A percentile compares a stretch with the other conserved stretches of the same genome.
These are phyloP conservation scores for Aradophagus sp. DNA, from an alignment of 1,140 invertebrate species.

Conservation along the genomic window DNA sequence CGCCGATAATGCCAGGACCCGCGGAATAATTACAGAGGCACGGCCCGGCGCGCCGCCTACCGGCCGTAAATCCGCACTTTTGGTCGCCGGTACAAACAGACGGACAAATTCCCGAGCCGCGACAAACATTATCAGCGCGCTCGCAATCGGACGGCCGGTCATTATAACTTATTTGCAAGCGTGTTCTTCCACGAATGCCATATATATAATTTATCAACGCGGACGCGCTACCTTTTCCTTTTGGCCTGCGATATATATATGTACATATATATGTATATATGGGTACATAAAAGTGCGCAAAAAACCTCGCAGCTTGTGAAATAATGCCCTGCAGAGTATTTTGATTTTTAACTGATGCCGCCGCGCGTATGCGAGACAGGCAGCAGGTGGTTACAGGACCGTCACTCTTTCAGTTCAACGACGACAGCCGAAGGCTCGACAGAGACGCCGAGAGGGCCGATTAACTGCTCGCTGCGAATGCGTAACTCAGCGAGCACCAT, in stretches of 20 bases:
- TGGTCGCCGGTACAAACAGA: constrained; percentile 66
- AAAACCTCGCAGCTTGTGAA: constrained; percentile 36
- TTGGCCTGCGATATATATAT: neutral
- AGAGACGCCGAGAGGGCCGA: constrained; percentile 48
- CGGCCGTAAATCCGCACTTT: constrained; percentile 69
- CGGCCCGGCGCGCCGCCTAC: constrained; percentile 59
- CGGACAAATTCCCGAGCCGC: too few relatives aligned
- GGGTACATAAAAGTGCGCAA: neutral
- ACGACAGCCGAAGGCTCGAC: constrained; percentile 49
- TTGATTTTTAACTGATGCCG: constrained; percentile 60
- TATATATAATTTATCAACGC: constrained; percentile 26
- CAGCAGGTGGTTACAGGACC: constrained; percentile 66
- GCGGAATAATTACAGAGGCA: constrained; percentile 68
- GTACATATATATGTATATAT: too few relatives aligned
- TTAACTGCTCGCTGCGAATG: constrained; percentile 61
- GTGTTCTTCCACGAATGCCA: constrained; percentile 1
- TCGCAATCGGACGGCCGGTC: too few relatives aligned
- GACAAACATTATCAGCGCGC: too few relatives aligned
- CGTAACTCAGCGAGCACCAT: constrained; percentile 70
- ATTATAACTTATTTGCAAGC: constrained; percentile 19
- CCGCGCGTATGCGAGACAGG: constrained; percentile 50
- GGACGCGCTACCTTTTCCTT: constrained; percentile 12
- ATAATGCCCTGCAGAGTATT: constrained; percentile 51
- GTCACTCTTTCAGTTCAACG: constrained; percentile 51
- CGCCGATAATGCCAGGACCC: constrained; percentile 55